Evolutionary conservation across 2,113 vertebrate species (phyloP).

Genomic region (Myotis yumanensis): DNA sequence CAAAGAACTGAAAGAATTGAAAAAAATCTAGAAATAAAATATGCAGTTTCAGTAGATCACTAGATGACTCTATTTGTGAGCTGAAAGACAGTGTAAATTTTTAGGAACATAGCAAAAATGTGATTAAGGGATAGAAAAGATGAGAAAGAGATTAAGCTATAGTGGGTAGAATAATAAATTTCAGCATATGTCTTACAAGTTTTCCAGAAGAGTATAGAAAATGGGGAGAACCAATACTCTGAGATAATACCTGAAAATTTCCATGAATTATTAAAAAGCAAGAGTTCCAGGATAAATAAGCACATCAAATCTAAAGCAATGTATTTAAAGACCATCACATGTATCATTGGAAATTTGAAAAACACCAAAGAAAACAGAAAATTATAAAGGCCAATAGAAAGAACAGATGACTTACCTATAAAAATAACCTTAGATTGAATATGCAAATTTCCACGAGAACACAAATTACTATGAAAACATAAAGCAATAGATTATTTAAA

Average conservation of each 20-base stretch:
- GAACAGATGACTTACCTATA: background rate
- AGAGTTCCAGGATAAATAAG: background rate
- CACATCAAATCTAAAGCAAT: background rate
- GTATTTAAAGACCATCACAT: background rate
- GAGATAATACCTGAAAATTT: conserved; percentile 1
- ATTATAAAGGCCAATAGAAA: background rate
- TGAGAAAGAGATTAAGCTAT: background rate
- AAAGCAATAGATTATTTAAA: background rate
- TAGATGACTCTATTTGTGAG: background rate
- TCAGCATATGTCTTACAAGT: background rate
- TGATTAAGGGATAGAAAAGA: background rate
- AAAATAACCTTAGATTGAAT: background rate
- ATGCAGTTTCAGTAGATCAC: background rate
- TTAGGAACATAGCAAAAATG: background rate
- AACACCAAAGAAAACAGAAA: background rate
- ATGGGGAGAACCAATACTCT: background rate
- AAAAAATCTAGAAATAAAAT: background rate
- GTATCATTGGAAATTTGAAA: background rate
- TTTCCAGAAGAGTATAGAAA: background rate
- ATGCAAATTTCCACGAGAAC: background rate
- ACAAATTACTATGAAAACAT: background rate
- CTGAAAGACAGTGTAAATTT: background rate
- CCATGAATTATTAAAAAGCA: background rate
- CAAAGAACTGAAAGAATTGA: background rate
- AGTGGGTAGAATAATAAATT: background rate